Evolutionary conservation across 53 echinoderm and acorn worm genomes (phyloP), one percentile per base, ranked within the genome.

Genomic region (Zoroaster sp.): DNA sequence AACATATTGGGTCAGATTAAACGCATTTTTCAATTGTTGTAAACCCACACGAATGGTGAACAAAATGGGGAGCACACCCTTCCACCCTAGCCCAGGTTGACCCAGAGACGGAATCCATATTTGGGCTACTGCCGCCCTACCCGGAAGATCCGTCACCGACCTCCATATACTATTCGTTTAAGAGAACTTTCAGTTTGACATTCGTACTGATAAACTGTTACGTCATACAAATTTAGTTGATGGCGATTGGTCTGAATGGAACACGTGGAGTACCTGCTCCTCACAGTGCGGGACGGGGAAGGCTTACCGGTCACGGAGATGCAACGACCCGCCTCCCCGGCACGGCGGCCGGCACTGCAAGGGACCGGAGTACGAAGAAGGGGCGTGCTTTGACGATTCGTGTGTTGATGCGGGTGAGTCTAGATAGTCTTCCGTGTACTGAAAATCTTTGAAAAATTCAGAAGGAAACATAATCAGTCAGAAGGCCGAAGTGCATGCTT

Each of bases 161-260:
- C n/a, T n/a, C n/a, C n/a, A n/a, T n/a, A n/a, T n/a, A n/a, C n/a
- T n/a, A n/a, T n/a, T n/a, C n/a, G n/a, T n/a, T n/a, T n/a, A n/a
- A n/a, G n/a, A n/a, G n/a, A n/a, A n/a, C n/a, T n/a, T n/a, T n/a
- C n/a, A n/a, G n/a, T n/a, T n/a, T n/a, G n/a, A n/a, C n/a, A n/a
- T n/a, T n/a, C n/a, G n/a, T n/a, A n/a, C n/a, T n/a, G n/a, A n/a
- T n/a, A n/a, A n/a, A n/a, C n/a, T n/a, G n/a, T n/a, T n/a, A n/a
- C n/a, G n/a, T n/a, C n/a, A n/a, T n/a, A 28, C 25, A 25, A 10
- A 46, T 6, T 23, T 38, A 96, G 97, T 97, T 42, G 94, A 92
- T 31, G 97, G 95, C 10, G 95, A 83, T 13, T 97, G 95, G 95
- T 89, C 91, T 18, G 70, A 85, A 3, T 97, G 97, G 97, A 79